A percentile compares a stretch with the other conserved stretches of the same genome.
These are phyloP conservation scores for Suillia variegata DNA, from an alignment of 2,888 invertebrate genomes.

Conservation along the genomic window DNA sequence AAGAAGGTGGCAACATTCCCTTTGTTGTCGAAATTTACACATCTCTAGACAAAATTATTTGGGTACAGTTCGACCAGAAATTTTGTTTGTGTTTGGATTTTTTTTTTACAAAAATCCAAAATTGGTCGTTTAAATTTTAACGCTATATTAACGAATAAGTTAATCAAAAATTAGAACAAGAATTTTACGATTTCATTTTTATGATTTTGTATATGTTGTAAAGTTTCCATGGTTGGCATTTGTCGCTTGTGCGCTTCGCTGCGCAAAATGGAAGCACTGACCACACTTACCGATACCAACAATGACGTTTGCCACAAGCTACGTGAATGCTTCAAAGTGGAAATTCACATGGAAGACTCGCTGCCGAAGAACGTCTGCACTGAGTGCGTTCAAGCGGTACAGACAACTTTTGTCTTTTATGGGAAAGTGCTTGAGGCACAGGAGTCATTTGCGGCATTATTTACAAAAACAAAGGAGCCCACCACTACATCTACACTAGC, in stretches of 20 bases:
- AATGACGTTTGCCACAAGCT: slow-evolving; percentile 38
- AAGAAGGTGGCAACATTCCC: too few species aligned
- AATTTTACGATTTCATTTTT: too few species aligned
- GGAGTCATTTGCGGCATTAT: slow-evolving; percentile 37
- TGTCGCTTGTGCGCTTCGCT: slow-evolving; percentile 49
- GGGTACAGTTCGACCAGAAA: too few species aligned
- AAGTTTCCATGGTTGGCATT: slow-evolving; percentile 37
- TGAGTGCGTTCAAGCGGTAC: slow-evolving; percentile 38
- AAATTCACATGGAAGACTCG: slow-evolving; percentile 31
- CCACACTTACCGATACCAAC: slow-evolving; percentile 32
- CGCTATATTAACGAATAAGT: too few species aligned
- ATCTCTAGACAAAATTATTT: too few species aligned
- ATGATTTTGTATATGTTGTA: too few species aligned
- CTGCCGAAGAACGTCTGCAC: slow-evolving; percentile 44
- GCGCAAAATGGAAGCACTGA: slow-evolving; percentile 35
- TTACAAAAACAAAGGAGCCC: too few species aligned
- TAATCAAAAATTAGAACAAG: too few species aligned
- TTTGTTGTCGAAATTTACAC: too few species aligned
- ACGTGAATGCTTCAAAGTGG: slow-evolving; percentile 38
- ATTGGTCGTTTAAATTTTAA: too few species aligned
- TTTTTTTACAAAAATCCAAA: too few species aligned
- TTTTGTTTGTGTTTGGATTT: too few species aligned
- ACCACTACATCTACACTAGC: neutral
- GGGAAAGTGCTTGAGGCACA: slow-evolving; percentile 45
- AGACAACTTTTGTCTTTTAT: slow-evolving; percentile 37